Base-by-base conservation (phyloP, 2,113 vertebrate species). In the Thomomys bottae region DNA sequence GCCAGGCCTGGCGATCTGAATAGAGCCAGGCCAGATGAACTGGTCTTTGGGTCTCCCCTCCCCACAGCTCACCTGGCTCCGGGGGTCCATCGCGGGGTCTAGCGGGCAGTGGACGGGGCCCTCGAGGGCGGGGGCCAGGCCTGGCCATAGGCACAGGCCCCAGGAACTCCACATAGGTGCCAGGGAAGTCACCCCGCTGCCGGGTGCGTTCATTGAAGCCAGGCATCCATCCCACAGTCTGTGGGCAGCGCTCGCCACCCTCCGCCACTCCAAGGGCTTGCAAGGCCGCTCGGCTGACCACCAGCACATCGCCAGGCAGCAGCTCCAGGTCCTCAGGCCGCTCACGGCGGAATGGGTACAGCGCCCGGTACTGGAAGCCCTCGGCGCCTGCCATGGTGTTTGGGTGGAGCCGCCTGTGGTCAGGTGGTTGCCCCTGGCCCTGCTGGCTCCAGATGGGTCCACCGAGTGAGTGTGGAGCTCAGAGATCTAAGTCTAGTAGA, bases 311-410 rank as follows among this genome's bases (percentile, higher is more conserved):
- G 3, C 98, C 98, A 0, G 99, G 98, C 92, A 98, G 95, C 94
- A 99, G 98, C 68, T 99, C 99, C 87, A 99, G 97, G 98, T 99
- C 99, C 94, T 99, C 98, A 0, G 99, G 98, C 3, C 98, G 98
- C 95, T 99, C 99, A 95, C 98, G 99, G 86, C 96, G 96, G 96
- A 99, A 99, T 0, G 96, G 94, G 95, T 99, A 99, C 87, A 99
- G 98, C 0, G 98, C 99, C 0, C 98, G 97, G 96, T 99, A 99
- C 95, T 99, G 99, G 97, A 99, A 99, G 67, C 98, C 98, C 34
- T 99, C 99, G 0, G 97, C 82, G 40, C 98, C 97, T 21, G 97
- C 97, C 98, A 98, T 98, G 77, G 79, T 28, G 80, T 82, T 23
- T 2, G 49, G 9, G n/a, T 18, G 2, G 64, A 42, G 72, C 23